These are phyloP conservation scores for Magallana gigas DNA, from an alignment of 1,140 invertebrate species.

Conservation along the genomic window DNA sequence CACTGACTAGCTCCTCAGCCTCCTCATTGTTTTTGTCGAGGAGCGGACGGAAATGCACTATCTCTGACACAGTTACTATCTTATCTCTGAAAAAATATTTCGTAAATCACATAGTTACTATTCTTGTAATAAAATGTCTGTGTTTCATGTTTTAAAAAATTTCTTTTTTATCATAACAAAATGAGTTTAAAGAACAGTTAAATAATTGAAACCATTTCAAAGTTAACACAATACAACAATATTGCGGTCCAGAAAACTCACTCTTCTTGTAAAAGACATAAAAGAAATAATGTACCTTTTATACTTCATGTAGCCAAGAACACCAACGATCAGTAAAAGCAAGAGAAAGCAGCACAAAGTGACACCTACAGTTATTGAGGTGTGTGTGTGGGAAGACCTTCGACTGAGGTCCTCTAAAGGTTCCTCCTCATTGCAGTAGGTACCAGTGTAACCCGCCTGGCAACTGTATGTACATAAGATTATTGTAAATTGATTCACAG, in stretches of 20 bases:
- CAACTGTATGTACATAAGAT: neutral
- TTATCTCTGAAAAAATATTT: neutral
- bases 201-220: too few relatives aligned
- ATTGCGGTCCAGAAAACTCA: too few relatives aligned
- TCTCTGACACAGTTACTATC: neutral
- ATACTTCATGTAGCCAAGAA: neutral
- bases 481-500: too few relatives aligned
- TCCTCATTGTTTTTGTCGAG: neutral
- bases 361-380: neutral
- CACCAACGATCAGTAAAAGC: neutral
- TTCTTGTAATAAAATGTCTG: neutral
- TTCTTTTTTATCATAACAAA: too few relatives aligned
- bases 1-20: neutral
- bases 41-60: neutral
- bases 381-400: neutral
- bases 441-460: neutral
- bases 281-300: neutral
- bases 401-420: neutral
- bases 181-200: too few relatives aligned
- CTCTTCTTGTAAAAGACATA: too few relatives aligned
- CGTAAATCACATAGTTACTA: neutral
- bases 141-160: neutral
- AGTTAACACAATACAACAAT: too few relatives aligned
- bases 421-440: neutral
- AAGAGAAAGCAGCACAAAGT: neutral